Evolutionary conservation across 1,140 invertebrate species (phyloP).

Genomic region (Leptestheria dahalacensis): DNA sequence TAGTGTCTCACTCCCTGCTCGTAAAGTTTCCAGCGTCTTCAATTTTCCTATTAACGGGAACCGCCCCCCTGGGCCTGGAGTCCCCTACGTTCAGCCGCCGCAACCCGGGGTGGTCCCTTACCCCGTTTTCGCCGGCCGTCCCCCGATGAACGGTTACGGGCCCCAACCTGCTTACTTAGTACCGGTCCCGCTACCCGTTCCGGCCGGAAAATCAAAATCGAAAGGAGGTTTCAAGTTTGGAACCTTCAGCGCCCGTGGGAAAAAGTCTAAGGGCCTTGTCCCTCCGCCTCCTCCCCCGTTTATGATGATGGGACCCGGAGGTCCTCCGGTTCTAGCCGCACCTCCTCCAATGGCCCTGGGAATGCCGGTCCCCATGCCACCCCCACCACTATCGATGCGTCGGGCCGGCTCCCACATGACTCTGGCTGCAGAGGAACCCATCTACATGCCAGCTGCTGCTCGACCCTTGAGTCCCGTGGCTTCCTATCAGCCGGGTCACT

Average conservation of each 20-base stretch:
- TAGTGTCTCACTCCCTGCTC: slow-evolving; percentile 20
- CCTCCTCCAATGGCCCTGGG: slow-evolving; percentile 25
- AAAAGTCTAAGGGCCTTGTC: slow-evolving; percentile 10
- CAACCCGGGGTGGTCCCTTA: slow-evolving; percentile 22
- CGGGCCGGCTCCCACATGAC: slow-evolving; percentile 17
- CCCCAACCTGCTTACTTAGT: slow-evolving; percentile 20
- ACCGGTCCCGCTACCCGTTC: slow-evolving; percentile 18
- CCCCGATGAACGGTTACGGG: slow-evolving; percentile 1
- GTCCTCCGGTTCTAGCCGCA: slow-evolving; percentile 19
- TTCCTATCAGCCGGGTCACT: slow-evolving; percentile 42
- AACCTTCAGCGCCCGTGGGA: slow-evolving; percentile 13
- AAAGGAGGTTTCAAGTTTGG: slow-evolving; percentile 14
- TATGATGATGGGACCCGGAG: slow-evolving; percentile 12
- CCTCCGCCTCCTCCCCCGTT: slow-evolving; percentile 1
- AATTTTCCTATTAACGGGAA: slow-evolving; percentile 17
- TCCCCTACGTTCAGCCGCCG: slow-evolving; percentile 18
- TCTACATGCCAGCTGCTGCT: slow-evolving; percentile 39
- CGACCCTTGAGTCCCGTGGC: slow-evolving; percentile 40
- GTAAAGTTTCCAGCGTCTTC: slow-evolving; percentile 16
- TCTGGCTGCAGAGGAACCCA: slow-evolving; percentile 36
- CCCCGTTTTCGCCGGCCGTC: slow-evolving; percentile 26
- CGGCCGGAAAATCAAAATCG: slow-evolving; percentile 17
- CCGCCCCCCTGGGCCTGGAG: slow-evolving; percentile 17
- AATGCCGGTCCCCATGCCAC: slow-evolving; percentile 26
- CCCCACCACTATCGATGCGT: slow-evolving; percentile 27